Evolutionary conservation across 2,888 invertebrate species (phyloP), one percentile per base, ranked within the genome.

Genomic region (Leptopilina syphax): DNA sequence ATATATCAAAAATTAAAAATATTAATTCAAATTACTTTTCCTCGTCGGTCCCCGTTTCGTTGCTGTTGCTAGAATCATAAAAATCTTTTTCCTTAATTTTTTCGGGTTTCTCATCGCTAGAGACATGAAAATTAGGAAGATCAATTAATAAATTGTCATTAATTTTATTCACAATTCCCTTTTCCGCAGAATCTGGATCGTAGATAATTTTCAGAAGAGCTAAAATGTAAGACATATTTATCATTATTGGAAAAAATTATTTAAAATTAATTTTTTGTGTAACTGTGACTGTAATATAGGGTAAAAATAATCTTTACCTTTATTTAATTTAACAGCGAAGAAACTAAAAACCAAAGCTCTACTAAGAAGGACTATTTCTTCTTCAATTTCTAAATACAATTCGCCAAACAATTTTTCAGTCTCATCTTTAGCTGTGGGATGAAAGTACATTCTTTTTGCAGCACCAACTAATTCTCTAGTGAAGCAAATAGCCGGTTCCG

Each of bases 371-470:
- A 89, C 77, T 67, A 89, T 80, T 76, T 83, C 80, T 7, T 87
- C 78, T 41, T 90, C 87, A 8, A 91, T 83, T 13, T 85, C 78
- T 3, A 90, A 80, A 82, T 88, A 91, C 1, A 91, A 65, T 79
- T 91, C 91, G 34, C 91, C 91, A 81, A 84, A 90, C 3, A 79
- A 82, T 80, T 81, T 86, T 8, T 80, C 86, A 77, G 81, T 54
- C 4, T 83, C 80, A 68, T 88, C 86, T 63, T 73, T 73, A 4
- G 82, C 85, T 65, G 86, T 54, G 57, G 83, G 82, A 76, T 90
- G 84, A 77, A 90, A 91, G 80, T 87, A 89, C 27, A 86, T 80
- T 76, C 80, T 81, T 5, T 76, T 80, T 1, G 91, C 86, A 5
- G 81, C 82, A 8, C 73, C 47, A 67, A 91, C 77, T 24, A 88